Evolutionary conservation across 64 coral and sea anemone species (phyloP), one percentile per base, ranked within the genome.

Genomic region (Dendronephthya gigantea): DNA sequence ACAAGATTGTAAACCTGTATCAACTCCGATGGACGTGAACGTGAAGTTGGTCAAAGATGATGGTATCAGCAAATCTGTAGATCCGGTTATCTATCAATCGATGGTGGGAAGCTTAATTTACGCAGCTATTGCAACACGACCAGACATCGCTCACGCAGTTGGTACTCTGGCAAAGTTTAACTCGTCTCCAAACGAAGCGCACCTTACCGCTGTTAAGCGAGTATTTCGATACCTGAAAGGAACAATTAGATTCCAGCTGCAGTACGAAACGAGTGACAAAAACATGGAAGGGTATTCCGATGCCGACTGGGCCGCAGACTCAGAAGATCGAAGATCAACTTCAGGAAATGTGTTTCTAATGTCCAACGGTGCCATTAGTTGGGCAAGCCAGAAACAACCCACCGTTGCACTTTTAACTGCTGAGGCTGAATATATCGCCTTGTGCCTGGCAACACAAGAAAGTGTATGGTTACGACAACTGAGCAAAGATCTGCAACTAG

Each of bases 51-150:
- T 45, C 4, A 45, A 45, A 11, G 41, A 45, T 11, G 41, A 45
- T 45, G 41, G 41, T 45, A 6, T 6, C 41, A 45, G 41, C 41
- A 45, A 45, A 79, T 33, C 72, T 17, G 4, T 90, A 14, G 92
- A 93, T 68, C 4, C 83, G 12, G 83, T 35, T 10, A 5, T 29
- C 30, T 93, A 88, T 40, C 88, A 93, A 52, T 84, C 82, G 0
- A 82, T 87, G 68, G 89, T 83, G 35, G 74, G 33, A 68, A 90
- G 58, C 37, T 5, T 85, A 48, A 22, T 85, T 25, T 85, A 90
- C 48, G 40, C 32, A 49, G 88, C 56, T 35, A 90, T 85, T 1
- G 83, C 56, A 30, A 90, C 83, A 9, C 55, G 32, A 34, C 62
- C 66, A 76, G 83, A 85, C 22, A 85, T 90, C 2, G 31, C 65